phyloP scores from a whole-genome alignment of 2,797 vertebrate species.

The Karalla daura region DNA sequence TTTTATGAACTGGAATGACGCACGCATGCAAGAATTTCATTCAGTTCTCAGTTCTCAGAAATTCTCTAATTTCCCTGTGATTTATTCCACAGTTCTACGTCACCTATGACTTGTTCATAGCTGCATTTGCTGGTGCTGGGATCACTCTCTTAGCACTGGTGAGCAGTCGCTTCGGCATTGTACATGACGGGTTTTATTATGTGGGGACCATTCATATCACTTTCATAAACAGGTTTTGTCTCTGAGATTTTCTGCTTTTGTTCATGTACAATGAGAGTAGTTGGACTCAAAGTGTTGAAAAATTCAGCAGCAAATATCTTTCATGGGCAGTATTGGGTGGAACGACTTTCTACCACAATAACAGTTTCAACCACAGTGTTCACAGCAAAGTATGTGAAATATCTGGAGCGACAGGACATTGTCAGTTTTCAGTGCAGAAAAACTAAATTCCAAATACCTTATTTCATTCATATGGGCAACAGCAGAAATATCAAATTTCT shows the following conservation, averaged over 20 bases:
- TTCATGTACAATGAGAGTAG: background rate
- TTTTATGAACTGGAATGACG: background rate
- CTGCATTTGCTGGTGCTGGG: slow-evolving; percentile 94
- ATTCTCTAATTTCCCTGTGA: slow-evolving; percentile 12
- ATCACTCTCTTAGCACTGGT: slow-evolving; percentile 95
- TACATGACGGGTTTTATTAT: slow-evolving; percentile 2
- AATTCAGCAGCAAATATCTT: background rate
- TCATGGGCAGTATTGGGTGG: slow-evolving; percentile 1
- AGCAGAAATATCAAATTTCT: background rate
- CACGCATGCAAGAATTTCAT: background rate
- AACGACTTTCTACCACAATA: background rate
- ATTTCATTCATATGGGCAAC: background rate
- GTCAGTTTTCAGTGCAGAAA: slow-evolving; percentile 3
- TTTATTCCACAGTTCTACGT: slow-evolving; percentile 90
- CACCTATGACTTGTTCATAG: slow-evolving; percentile 96
- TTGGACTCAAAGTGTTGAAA: background rate
- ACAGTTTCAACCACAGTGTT: background rate
- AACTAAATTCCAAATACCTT: background rate
- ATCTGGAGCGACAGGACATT: background rate
- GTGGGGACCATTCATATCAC: no score
- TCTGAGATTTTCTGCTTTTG: background rate
- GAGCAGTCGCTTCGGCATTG: slow-evolving; percentile 68
- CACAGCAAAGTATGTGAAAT: no score
- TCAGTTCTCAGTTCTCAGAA: background rate
- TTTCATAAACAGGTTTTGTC: background rate